Base-by-base conservation (phyloP, 2,888 invertebrate genomes). In the Poecilobothrus nobilitatus region DNA sequence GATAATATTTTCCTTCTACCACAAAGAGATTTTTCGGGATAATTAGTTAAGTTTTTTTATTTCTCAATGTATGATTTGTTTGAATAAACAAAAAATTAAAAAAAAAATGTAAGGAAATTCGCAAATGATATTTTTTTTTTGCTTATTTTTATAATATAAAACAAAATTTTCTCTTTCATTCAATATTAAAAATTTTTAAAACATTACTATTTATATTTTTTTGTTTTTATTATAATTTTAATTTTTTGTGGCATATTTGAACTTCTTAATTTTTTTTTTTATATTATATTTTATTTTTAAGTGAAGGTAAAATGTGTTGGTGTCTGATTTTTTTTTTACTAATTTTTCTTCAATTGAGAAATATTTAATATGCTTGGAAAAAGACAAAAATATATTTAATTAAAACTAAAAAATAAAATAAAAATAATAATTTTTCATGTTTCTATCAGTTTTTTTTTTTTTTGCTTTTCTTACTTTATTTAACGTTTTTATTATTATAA, bases 381-480 rank as follows among this genome's bases (percentile, higher is more conserved):
- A 41, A 41, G 27, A 37, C 37, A 37, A 37, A 37, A 12, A 10
- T 37, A 6, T 41, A 41, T 41, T 9, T 6, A 41, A 41, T n/a
- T 53, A 18, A 53, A 53, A 53, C 18, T 53, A 27, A 27, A 27
- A 27, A 53, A 15, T 18, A 53, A 53, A 53, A 53, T 53, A 53
- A 53, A 53, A 53, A 53, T 53, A 12, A 37, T 53, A 53, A 53
- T 15, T 12, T 53, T 53, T 53, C 12, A 37, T 53, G 53, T 18
- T 53, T 53, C 53, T 53, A 53, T 53, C 18, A n/a, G 53, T 53
- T 53, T 53, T 53, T 53, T 53, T 53, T 53, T 27, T 27, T 41
- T 18, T 53, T 53, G 53, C 53, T 53, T 53, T 53, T 53, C 53
- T 53, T 53, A 53, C 53, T 53, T 53, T 53, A 53, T 53, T 53